These are phyloP conservation scores for Parthenolecanium corni DNA, from an alignment of 2,888 invertebrate genomes.

Conservation along the genomic window DNA sequence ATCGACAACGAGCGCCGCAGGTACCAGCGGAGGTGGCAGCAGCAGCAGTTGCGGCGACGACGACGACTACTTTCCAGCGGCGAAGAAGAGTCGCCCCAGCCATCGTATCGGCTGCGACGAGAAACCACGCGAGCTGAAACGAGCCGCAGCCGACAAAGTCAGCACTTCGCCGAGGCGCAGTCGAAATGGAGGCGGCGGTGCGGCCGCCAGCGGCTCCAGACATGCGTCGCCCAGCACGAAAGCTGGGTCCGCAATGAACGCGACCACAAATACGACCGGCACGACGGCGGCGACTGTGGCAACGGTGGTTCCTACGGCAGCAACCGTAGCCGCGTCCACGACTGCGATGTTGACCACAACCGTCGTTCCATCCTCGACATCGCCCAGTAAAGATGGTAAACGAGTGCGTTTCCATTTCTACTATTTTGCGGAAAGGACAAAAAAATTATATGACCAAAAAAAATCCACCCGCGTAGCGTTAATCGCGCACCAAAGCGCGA, in stretches of 20 bases:
- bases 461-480: no score
- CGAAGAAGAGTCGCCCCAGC: constrained; percentile 34
- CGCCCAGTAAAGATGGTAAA: constrained; percentile 3
- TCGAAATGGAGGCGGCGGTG: no score
- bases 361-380: background rate
- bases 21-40: constrained; percentile 30
- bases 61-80: constrained; percentile 33
- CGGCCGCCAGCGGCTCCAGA: background rate
- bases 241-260: background rate
- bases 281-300: no score
- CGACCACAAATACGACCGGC: no score
- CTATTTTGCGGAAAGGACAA: no score
- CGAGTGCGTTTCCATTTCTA: background rate
- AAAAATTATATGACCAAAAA: no score
- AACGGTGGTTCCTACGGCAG: no score
- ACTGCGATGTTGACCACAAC: no score
- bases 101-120: constrained; percentile 30
- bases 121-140: constrained; percentile 15
- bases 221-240: background rate
- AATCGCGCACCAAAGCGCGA: no score
- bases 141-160: background rate
- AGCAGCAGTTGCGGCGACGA: constrained; percentile 25
- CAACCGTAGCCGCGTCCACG: no score
- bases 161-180: no score
- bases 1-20: constrained; percentile 9